Base-by-base conservation (phyloP, 2,888 invertebrate genomes). In the Andrena dorsata region DNA sequence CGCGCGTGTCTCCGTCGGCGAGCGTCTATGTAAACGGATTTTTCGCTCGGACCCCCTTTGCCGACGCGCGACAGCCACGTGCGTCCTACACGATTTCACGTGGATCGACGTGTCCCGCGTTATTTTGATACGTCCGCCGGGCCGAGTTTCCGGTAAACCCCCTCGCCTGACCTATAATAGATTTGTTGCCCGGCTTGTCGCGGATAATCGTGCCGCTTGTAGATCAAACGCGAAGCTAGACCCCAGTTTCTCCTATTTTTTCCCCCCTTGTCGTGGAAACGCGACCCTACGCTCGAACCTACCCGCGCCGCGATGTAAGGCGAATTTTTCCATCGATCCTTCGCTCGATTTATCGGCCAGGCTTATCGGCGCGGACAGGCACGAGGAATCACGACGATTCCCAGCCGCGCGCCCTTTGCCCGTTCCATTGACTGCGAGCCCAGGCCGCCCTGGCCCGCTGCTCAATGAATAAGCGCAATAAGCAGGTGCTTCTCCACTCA, bases 401-500 rank as follows among this genome's bases (percentile, higher is more conserved):
- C 56, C 26, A 56, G 23, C 56, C 56, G 56, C 49, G 49, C 26
- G 49, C 32, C 60, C 51, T 73, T 51, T 49, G 32, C 26, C n/a
- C 23, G 64, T 30, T 35, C 69, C 70, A 70, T 70, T 70, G 58
- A 76, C n/a, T 28, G 49, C 16, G 61, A n/a, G 49, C 56, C 58
- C 53, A 74, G 77, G 32, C 41, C 28, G 74, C 30, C 61, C 63
- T 49, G 58, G 8, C 51, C 49, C 71, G 61, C 58, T 68, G 63
- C 26, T 76, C 80, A 80, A 86, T 84, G 86, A 80, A 87, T 82
- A 86, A 83, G 85, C 85, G 79, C 84, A 80, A 87, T 82, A 81
- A 83, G 82, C 84, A 86, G 81, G 82, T 86, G 81, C 76, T 80
- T 78, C 78, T 84, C 72, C 85, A 90, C 93, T 93, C 86, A 93